A percentile compares a stretch with the other conserved stretches of the same genome.
phyloP scores from a whole-genome alignment of 2,888 invertebrate species.

The Nowickia ferox region DNA sequence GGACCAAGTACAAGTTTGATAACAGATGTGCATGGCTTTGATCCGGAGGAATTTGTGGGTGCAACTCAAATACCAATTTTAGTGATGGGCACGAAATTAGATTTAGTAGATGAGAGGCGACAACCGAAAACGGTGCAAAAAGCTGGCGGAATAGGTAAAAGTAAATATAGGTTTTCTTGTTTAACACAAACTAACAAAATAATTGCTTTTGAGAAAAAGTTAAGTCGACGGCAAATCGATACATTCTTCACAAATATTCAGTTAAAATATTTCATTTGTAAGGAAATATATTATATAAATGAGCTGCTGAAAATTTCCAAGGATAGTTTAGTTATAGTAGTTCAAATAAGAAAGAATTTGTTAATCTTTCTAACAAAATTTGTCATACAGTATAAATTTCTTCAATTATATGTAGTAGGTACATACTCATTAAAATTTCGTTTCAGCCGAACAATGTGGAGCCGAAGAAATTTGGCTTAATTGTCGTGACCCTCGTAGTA shows the following conservation, averaged over 20 bases:
- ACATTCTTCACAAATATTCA: background rate
- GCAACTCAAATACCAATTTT: conserved; percentile 95
- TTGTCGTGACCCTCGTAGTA: conserved; percentile 88
- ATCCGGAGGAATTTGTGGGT: conserved; percentile 93
- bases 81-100: conserved; percentile 96
- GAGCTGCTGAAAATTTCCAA: no score
- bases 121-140: conserved; percentile 82
- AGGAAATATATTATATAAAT: no score
- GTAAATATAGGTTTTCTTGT: conserved; percentile 63
- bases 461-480: conserved; percentile 96
- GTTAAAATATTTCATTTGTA: background rate
- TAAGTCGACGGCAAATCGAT: no score
- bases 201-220: background rate
- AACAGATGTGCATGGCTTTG: conserved; percentile 84
- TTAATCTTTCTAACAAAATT: no score
- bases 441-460: conserved; percentile 93
- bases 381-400: no score
- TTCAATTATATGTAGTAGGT: background rate
- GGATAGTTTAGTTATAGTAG: no score
- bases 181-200: conserved; percentile 32
- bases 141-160: conserved; percentile 81
- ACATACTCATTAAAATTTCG: background rate
- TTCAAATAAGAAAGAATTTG: no score
- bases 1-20: conserved; percentile 54
- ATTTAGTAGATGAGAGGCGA: conserved; percentile 91